Conservation (phyloP, 2,888 invertebrate species). For the Petrolisthes cinctipes region DNA sequence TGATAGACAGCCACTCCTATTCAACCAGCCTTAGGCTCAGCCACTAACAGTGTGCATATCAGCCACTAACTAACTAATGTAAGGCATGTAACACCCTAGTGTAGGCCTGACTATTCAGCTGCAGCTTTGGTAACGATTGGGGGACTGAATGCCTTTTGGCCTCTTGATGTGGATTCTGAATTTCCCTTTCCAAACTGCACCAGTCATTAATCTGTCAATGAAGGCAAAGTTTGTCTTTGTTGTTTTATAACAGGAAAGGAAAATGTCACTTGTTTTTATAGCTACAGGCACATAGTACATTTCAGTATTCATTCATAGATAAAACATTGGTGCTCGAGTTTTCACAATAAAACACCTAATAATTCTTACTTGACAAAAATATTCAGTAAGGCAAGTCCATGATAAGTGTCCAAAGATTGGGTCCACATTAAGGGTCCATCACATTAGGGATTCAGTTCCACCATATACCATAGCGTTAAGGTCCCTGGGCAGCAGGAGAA, state of each 20-base stretch:
- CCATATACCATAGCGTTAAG: constrained; percentile 46
- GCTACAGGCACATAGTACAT: too few species aligned
- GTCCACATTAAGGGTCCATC: background rate
- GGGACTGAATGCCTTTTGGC: constrained; percentile 42
- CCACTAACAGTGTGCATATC: constrained; percentile 22
- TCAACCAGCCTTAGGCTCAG: constrained; percentile 9
- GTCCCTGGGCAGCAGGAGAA: constrained; percentile 55
- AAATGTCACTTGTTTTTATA: too few species aligned
- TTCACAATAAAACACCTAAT: too few species aligned
- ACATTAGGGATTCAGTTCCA: constrained; percentile 26
- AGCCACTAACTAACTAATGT: constrained; percentile 38
- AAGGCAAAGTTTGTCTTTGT: too few species aligned
- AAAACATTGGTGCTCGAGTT: too few species aligned
- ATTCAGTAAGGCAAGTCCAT: background rate
- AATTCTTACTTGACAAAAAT: too few species aligned
- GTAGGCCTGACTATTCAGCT: constrained; percentile 54
- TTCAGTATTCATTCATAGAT: too few species aligned
- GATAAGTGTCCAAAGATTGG: background rate
- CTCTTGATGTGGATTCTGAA: background rate
- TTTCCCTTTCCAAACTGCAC: too few species aligned
- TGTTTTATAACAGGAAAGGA: too few species aligned
- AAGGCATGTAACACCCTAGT: constrained; percentile 61
- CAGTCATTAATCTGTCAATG: too few species aligned
- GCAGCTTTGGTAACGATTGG: constrained; percentile 42
- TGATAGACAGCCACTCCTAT: background rate